Conservation (phyloP, 2,113 vertebrate genomes). For the Malaclemys terrapin region DNA sequence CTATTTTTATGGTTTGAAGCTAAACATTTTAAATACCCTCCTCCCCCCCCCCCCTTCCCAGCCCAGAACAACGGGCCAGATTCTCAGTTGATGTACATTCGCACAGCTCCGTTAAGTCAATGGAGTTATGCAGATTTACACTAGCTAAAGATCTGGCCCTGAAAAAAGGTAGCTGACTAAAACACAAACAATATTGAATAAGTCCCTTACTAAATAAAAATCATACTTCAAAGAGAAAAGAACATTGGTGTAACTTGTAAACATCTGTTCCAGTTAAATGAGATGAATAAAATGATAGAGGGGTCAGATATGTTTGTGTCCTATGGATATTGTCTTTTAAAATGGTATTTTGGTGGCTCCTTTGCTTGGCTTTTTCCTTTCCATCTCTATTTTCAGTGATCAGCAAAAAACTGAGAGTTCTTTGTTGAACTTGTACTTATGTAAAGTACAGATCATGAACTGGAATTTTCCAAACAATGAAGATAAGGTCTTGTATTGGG, state of each 20-base stretch:
- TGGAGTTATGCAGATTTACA: background rate
- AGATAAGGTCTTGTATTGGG: background rate
- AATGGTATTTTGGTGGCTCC: background rate
- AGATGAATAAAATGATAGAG: background rate
- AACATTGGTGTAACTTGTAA: background rate
- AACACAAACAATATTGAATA: background rate
- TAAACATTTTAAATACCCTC: background rate
- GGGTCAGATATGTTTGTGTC: background rate
- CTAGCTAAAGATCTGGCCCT: background rate
- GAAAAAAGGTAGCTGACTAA: background rate
- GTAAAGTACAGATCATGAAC: background rate
- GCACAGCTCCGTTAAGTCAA: background rate
- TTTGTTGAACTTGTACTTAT: background rate
- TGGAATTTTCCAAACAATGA: background rate
- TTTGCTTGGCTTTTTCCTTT: background rate
- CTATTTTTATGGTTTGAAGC: conserved; percentile 51
- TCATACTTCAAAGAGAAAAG: background rate
- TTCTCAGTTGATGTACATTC: background rate
- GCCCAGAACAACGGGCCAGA: background rate
- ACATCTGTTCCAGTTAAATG: background rate
- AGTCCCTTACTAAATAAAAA: background rate
- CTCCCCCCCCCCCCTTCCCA: background rate
- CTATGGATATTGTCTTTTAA: background rate
- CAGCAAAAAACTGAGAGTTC: background rate
- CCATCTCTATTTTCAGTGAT: background rate